phyloP scores from a whole-genome alignment of 1,140 invertebrate species.

The Paraescarpia echinospica region DNA sequence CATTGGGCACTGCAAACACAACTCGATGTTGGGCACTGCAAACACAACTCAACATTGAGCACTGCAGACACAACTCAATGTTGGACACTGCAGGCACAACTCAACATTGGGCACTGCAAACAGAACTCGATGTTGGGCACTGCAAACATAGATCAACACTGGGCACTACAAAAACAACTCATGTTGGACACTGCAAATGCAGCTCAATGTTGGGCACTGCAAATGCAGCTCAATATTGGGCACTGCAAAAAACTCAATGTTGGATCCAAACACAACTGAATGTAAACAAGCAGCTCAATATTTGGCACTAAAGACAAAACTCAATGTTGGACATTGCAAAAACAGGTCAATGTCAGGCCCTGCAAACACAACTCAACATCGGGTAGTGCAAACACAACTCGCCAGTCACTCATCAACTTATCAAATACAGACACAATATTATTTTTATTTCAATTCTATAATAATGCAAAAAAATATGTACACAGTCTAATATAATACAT shows the following conservation, averaged over 20 bases:
- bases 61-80: no score
- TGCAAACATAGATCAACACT: background rate
- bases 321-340: background rate
- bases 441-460: background rate
- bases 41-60: no score
- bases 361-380: background rate
- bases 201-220: no score
- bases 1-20: background rate
- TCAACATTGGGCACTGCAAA: no score
- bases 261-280: background rate
- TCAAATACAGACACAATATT: background rate
- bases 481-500: conserved; percentile 6
- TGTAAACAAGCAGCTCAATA: no score
- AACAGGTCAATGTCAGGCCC: background rate
- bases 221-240: no score
- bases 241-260: no score
- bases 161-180: background rate
- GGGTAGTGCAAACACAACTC: background rate
- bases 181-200: background rate
- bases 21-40: background rate
- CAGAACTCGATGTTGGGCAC: no score
- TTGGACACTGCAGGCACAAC: no score
- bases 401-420: no score
- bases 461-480: background rate
- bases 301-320: background rate